Conservation (phyloP, 2,113 vertebrate species). For the Dipodomys stephensi region DNA sequence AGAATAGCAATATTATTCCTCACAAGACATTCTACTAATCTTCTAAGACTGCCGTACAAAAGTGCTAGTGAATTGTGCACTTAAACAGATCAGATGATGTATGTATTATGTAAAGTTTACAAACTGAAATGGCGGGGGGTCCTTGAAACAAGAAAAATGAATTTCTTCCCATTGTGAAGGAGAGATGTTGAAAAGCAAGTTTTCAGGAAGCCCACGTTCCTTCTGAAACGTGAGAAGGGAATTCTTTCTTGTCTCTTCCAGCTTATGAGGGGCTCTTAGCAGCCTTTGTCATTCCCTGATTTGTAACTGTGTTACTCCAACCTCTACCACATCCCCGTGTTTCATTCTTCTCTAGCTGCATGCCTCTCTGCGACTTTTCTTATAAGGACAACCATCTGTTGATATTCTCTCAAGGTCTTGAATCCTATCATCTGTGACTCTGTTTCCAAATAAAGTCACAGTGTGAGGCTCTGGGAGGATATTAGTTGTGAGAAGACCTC, state of each 20-base stretch:
- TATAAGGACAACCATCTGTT: background rate
- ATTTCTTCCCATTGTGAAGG: background rate
- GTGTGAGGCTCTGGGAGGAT: background rate
- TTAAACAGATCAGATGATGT: background rate
- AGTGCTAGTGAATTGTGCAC: too few species aligned
- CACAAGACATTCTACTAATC: background rate
- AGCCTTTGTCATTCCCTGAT: background rate
- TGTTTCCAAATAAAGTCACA: background rate
- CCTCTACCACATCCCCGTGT: background rate
- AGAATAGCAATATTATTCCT: background rate
- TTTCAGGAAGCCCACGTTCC: background rate
- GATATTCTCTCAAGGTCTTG: background rate
- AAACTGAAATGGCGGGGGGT: too few species aligned
- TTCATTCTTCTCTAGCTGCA: rapidly evolving
- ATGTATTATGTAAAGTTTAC: background rate
- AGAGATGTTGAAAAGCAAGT: background rate
- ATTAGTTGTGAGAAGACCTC: background rate
- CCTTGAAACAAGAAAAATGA: background rate
- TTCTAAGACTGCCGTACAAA: background rate
- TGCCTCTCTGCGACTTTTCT: background rate
- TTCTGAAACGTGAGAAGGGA: background rate
- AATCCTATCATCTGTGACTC: background rate
- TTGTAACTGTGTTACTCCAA: rapidly evolving
- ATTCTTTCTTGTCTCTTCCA: background rate
- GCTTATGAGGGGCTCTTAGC: rapidly evolving